Conservation (phyloP, 2,797 vertebrate genomes). For the Peromyscus aztecus region DNA sequence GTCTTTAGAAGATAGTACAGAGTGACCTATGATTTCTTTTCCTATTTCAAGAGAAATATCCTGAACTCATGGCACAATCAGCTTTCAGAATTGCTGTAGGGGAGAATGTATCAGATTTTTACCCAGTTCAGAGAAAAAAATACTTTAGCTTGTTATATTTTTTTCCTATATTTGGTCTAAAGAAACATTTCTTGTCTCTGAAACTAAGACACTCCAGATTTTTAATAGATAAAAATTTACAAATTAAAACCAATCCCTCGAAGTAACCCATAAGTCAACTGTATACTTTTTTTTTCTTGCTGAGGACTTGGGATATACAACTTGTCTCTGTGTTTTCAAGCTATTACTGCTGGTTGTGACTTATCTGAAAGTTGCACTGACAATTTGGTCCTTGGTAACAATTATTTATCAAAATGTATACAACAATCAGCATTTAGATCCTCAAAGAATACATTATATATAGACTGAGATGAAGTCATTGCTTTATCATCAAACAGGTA, state of each 20-base stretch:
- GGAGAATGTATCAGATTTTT: conserved; percentile 31
- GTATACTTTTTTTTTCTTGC: background rate
- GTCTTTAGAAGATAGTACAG: conserved; percentile 48
- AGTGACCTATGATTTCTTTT: conserved; percentile 47
- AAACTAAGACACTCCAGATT: conserved; percentile 30
- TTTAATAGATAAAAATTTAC: conserved; percentile 44
- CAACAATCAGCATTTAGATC: background rate
- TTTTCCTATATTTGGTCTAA: conserved; percentile 29
- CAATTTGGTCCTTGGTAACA: background rate
- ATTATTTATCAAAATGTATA: background rate
- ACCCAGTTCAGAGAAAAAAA: conserved; percentile 42
- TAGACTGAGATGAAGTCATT: conserved; percentile 25
- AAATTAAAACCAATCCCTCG: conserved; percentile 46
- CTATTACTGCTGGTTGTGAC: background rate
- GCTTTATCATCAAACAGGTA: conserved; percentile 26
- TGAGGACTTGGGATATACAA: background rate
- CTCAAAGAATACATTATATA: background rate
- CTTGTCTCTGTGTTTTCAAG: conserved; percentile 14
- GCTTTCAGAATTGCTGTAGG: conserved; percentile 14
- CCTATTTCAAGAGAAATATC: conserved; percentile 56
- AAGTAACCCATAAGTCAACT: conserved; percentile 5
- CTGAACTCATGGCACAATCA: conserved; percentile 42
- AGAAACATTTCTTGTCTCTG: conserved; percentile 38
- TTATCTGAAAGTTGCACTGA: background rate
- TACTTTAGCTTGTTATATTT: background rate